Percentiles rank a stretch among this genome's conserved stretches.
Evolutionary conservation across 2,888 invertebrate genomes (phyloP).

Genomic region (Diadegma fenestrale): DNA sequence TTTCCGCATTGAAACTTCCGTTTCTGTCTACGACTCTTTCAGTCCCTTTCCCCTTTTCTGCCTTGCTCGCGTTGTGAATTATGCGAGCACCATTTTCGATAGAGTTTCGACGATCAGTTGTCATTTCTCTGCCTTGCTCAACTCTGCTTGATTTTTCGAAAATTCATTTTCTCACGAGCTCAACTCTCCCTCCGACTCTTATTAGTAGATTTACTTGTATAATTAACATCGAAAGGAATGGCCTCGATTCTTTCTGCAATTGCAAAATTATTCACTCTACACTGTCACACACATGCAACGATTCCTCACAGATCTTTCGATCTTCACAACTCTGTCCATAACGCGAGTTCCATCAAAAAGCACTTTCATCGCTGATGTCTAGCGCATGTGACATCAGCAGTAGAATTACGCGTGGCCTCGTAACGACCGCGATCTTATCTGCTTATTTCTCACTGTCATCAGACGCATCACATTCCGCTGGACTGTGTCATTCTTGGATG

Average conservation of each 20-base stretch:
- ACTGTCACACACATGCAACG: neutral
- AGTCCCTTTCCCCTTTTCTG: neutral
- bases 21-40: conserved; percentile 11
- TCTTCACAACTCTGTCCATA: neutral
- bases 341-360: conserved; percentile 30
- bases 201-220: conserved; percentile 21
- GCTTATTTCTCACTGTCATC: conserved; percentile 38
- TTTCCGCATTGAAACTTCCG: conserved; percentile 58
- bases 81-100: neutral
- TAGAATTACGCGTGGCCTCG: conserved; percentile 15
- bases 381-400: neutral
- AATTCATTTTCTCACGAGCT: conserved; percentile 14
- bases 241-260: neutral
- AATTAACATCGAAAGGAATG: conserved; percentile 45
- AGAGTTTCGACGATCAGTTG: conserved; percentile 13
- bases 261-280: neutral
- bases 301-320: conserved; percentile 12
- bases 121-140: neutral
- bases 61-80: neutral
- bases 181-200: neutral
- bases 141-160: neutral
- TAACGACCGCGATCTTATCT: conserved; percentile 53
- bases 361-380: conserved; percentile 17
- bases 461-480: conserved; percentile 26
- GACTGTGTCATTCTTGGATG: conserved; percentile 18